Evolutionary conservation across 1,140 invertebrate genomes (phyloP), one percentile per base, ranked within the genome.

Genomic region (Popillia japonica): DNA sequence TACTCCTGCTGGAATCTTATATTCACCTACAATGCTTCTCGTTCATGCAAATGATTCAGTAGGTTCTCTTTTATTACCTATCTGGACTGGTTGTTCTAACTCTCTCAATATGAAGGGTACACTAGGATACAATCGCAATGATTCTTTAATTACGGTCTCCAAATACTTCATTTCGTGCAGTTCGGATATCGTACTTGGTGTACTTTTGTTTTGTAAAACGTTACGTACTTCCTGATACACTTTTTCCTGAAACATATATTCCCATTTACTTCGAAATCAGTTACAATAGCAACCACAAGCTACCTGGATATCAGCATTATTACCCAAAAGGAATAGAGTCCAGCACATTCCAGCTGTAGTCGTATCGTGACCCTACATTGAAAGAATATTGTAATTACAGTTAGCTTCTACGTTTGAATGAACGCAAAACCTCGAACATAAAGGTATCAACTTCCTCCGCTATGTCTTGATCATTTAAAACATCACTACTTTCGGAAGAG

Each of bases 141-240:
- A 86, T 83, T 92, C 92, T 81, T 92, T 94, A 72, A 94, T 89
- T 78, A 91, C 92, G 85, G 90, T 90, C 78, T 94, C 93, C 74
- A 93, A 82, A 81, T 90, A 92, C 42, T 88, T 89, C 89, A 94
- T 89, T 8, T 90, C 89, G 3, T 86, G 84, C 11, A 94, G 80
- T 78, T 93, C 92, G 82, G 27, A 87, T 83, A 64, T 88, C 0
- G 89, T 91, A 0, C 41, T 42, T 34, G 76, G 59, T 40, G 27
- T 42, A 20, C 40, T 6, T 72, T 77, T 64, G 22, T 40, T 59
- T 20, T 77, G 59, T 6, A 77, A 27, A 34, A 77, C 64, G 11
- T 22, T 23, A 10, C 75, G 42, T n/a, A 83, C 76, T 83, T 94
- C 93, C 22, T 89, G 83, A 23, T 89, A 83, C 55, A 93, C 87